Conservation (phyloP, 2,888 invertebrate genomes). For the Ormyrus labotus region DNA sequence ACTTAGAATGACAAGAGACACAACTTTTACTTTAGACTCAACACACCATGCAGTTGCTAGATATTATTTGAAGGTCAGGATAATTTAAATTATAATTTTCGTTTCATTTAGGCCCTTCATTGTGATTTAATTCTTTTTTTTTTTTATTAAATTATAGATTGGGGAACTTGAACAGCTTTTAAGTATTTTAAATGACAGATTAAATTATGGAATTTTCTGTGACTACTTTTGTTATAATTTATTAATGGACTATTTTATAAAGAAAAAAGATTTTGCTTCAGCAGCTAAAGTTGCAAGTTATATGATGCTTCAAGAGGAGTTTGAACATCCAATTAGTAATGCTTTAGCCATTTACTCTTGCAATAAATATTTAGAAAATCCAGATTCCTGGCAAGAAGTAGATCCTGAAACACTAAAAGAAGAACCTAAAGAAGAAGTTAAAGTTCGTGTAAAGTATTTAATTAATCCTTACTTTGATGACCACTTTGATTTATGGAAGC, state of each 20-base stretch:
- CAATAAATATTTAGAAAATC: conserved; percentile 82
- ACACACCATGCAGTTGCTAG: conserved; percentile 89
- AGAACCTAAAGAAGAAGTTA: conserved; percentile 79
- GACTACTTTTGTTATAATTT: conserved; percentile 88
- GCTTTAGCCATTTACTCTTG: conserved; percentile 85
- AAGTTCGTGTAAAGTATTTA: conserved; percentile 87
- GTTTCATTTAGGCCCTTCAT: no score
- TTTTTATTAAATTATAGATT: conserved; percentile 32
- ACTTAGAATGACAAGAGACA: conserved; percentile 84
- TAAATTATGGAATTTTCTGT: conserved; percentile 94
- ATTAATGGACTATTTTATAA: conserved; percentile 87
- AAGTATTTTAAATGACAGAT: conserved; percentile 85
- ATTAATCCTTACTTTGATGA: conserved; percentile 91
- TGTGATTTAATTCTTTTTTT: not conserved
- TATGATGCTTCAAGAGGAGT: conserved; percentile 93
- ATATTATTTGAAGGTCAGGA: conserved; percentile 74
- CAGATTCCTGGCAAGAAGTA: conserved; percentile 76
- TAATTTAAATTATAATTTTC: not conserved
- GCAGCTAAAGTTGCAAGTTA: conserved; percentile 88
- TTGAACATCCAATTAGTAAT: conserved; percentile 83
- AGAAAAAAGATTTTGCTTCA: conserved; percentile 80
- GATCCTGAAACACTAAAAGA: conserved; percentile 69
- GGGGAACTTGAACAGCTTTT: conserved; percentile 78
- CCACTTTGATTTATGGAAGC: conserved; percentile 90
- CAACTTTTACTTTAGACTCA: conserved; percentile 84